Percentiles rank a stretch among this genome's conserved stretches.
These are phyloP conservation scores for Diabrotica balteata DNA, from an alignment of 2,888 invertebrate genomes.

Conservation along the genomic window DNA sequence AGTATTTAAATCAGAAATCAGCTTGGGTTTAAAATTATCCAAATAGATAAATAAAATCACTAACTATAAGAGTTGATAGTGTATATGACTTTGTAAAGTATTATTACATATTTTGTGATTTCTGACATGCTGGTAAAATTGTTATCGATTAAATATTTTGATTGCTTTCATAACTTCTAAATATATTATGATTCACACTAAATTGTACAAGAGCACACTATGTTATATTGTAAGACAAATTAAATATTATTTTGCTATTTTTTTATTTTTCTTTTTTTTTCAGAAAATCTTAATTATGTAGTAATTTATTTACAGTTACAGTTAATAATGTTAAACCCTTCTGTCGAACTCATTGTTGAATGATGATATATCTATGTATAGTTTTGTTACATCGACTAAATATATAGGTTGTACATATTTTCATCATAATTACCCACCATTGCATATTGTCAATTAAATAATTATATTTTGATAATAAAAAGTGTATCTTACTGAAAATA, in stretches of 20 bases:
- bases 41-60: conserved; percentile 10
- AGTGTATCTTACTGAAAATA: too few species aligned
- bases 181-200: too few species aligned
- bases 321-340: too few species aligned
- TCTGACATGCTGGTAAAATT: neutral
- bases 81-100: conserved; percentile 12
- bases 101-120: neutral
- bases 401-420: conserved; percentile 28
- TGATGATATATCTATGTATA: conserved; percentile 9
- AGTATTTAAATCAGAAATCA: conserved; percentile 28
- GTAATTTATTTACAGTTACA: too few species aligned
- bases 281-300: too few species aligned
- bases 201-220: neutral
- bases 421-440: conserved; percentile 6
- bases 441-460: conserved; percentile 21
- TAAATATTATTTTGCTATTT: too few species aligned
- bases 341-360: too few species aligned
- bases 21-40: too few species aligned
- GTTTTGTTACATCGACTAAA: conserved; percentile 33
- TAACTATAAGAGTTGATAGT: conserved; percentile 1
- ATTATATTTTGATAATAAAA: conserved; percentile 1
- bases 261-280: too few species aligned
- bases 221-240: neutral
- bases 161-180: too few species aligned
- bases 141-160: too few species aligned